These are phyloP conservation scores for Drosophila affinis DNA, from an alignment of 2,888 invertebrate genomes.

Conservation along the genomic window DNA sequence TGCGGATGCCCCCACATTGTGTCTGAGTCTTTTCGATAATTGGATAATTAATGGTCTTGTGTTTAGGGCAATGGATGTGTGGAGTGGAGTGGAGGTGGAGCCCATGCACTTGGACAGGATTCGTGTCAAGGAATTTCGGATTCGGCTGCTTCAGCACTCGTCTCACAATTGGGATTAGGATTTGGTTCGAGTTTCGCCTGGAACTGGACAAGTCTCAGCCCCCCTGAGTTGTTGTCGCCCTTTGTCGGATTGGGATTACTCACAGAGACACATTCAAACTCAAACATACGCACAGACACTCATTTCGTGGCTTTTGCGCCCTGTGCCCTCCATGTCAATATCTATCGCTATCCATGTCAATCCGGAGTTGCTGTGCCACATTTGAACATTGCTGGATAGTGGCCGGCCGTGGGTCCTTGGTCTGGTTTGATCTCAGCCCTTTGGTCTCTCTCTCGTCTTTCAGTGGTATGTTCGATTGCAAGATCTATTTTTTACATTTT, in stretches of 20 bases:
- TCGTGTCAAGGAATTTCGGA: conserved; percentile 24
- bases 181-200: conserved; percentile 19
- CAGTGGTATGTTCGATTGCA: conserved; percentile 63
- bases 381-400: conserved; percentile 72
- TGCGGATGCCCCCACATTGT: neutral
- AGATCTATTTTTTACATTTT: conserved; percentile 22
- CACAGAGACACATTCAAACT: conserved; percentile 16
- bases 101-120: conserved; percentile 41
- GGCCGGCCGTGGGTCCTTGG: conserved; percentile 53
- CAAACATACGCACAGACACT: conserved; percentile 20
- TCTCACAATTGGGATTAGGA: conserved; percentile 33
- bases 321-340: conserved; percentile 37
- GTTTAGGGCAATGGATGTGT: conserved; percentile 37
- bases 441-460: conserved; percentile 57
- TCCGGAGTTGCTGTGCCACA: conserved; percentile 62
- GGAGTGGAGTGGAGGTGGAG: conserved; percentile 24
- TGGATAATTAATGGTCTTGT: conserved; percentile 9
- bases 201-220: conserved; percentile 2
- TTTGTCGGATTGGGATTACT: conserved; percentile 17
- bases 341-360: conserved; percentile 32
- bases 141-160: conserved; percentile 26
- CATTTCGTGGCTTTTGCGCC: conserved; percentile 67
- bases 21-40: conserved; percentile 2
- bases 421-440: conserved; percentile 25
- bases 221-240: conserved; percentile 25